Evolutionary conservation across 2,113 vertebrate genomes (phyloP).

Genomic region (Micronycteris hirsuta): DNA sequence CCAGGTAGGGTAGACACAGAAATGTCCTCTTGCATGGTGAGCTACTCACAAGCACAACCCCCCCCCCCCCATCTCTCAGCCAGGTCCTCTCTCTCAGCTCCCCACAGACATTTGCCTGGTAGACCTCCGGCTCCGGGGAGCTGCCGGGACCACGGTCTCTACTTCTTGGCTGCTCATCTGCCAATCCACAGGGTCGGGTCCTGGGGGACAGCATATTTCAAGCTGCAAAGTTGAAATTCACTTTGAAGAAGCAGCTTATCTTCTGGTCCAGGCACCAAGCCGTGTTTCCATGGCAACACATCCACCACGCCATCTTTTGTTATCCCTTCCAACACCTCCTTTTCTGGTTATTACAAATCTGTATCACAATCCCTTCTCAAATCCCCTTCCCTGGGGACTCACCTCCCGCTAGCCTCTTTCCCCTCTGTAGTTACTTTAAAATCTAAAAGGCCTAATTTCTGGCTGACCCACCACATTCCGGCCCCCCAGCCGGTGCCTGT

Average conservation of each 20-base stretch:
- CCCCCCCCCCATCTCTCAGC: background rate
- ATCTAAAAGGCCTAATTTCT: background rate
- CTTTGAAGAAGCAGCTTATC: slow-evolving; percentile 12
- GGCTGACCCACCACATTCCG: too few relatives aligned
- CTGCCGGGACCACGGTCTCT: background rate
- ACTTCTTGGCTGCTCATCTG: background rate
- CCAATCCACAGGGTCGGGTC: background rate
- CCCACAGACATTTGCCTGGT: background rate
- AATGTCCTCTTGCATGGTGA: background rate
- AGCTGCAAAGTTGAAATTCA: background rate
- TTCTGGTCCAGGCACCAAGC: background rate
- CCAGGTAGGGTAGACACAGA: background rate
- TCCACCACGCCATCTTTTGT: background rate
- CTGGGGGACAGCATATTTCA: background rate
- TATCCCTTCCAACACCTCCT: background rate
- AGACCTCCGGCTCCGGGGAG: background rate
- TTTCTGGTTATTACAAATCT: background rate
- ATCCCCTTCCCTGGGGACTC: background rate
- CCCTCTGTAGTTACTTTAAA: background rate
- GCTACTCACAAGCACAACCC: background rate
- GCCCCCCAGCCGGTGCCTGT: too few relatives aligned
- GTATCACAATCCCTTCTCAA: background rate
- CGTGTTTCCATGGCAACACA: slow-evolving; percentile 50
- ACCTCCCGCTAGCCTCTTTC: background rate
- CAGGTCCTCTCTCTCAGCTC: rapidly evolving